These are phyloP conservation scores for Microtus pennsylvanicus DNA, from an alignment of 2,113 vertebrate species.

Conservation along the genomic window DNA sequence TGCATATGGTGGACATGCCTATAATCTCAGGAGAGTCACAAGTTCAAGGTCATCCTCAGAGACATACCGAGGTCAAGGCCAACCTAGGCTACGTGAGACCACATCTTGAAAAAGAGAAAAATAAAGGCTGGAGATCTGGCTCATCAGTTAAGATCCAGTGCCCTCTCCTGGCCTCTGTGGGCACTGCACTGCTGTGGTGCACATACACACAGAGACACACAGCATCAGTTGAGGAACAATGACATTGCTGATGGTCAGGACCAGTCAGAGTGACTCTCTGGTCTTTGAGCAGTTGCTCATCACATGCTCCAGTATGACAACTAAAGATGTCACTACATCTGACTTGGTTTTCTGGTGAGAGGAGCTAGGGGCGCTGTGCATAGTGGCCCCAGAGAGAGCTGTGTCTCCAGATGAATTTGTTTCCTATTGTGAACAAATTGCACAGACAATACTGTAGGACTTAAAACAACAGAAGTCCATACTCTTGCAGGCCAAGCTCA, in stretches of 20 bases:
- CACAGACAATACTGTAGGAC: no score
- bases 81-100: not conserved
- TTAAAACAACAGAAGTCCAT: not conserved
- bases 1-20: not conserved
- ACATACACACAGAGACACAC: not conserved
- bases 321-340: no score
- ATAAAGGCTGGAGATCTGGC: not conserved
- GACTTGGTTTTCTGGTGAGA: not conserved
- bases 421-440: not conserved
- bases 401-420: not conserved
- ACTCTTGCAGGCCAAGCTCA: not conserved
- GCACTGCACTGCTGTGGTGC: not conserved
- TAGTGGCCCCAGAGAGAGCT: not conserved
- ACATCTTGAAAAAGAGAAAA: not conserved
- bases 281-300: not conserved
- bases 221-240: no score
- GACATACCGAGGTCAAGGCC: not conserved
- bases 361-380: no score
- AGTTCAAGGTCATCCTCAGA: not conserved
- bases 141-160: not conserved
- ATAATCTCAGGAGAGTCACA: not conserved
- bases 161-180: not conserved
- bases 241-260: not conserved
- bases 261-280: accelerated
- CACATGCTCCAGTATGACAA: not conserved